These are phyloP conservation scores for Alligator mississippiensis DNA, from an alignment of 2,113 vertebrate species.

Conservation along the genomic window DNA sequence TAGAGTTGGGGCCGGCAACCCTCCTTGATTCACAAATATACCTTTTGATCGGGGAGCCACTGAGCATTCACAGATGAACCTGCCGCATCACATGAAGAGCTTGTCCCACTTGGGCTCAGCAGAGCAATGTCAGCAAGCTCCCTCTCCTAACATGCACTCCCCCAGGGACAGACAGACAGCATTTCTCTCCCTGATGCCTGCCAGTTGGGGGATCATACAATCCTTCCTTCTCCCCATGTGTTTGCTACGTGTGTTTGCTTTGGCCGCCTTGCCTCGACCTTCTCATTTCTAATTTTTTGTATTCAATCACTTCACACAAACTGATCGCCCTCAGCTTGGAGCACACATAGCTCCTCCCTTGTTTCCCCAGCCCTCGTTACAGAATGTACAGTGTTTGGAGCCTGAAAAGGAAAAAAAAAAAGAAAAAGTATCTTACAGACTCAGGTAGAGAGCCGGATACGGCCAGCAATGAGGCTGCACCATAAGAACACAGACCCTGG, in stretches of 20 bases:
- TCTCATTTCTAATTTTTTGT: slow-evolving; percentile 67
- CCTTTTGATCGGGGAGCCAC: background rate
- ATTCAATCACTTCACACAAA: slow-evolving; percentile 45
- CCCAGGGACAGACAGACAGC: background rate
- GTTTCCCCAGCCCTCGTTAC: background rate
- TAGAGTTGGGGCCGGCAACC: background rate
- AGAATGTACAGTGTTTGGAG: background rate
- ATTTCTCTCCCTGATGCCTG: background rate
- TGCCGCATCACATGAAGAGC: background rate
- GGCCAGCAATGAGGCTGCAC: rapidly evolving
- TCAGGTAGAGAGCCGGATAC: background rate
- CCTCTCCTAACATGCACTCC: background rate
- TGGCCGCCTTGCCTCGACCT: slow-evolving; percentile 28
- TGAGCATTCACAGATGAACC: background rate
- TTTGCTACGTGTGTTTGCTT: slow-evolving; percentile 68
- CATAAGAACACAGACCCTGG: rapidly evolving
- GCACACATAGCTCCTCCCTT: slow-evolving; percentile 67
- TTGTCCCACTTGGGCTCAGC: background rate
- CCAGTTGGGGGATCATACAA: slow-evolving; percentile 63
- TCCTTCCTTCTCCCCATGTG: slow-evolving; percentile 1
- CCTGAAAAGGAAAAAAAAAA: rapidly evolving
- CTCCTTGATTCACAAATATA: background rate
- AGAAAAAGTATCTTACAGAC: slow-evolving; percentile 1
- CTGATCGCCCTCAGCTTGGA: slow-evolving; percentile 23
- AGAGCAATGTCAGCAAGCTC: background rate